Evolutionary conservation across 64 coral and sea anemone species (phyloP).

Genomic region (Porites lutea): DNA sequence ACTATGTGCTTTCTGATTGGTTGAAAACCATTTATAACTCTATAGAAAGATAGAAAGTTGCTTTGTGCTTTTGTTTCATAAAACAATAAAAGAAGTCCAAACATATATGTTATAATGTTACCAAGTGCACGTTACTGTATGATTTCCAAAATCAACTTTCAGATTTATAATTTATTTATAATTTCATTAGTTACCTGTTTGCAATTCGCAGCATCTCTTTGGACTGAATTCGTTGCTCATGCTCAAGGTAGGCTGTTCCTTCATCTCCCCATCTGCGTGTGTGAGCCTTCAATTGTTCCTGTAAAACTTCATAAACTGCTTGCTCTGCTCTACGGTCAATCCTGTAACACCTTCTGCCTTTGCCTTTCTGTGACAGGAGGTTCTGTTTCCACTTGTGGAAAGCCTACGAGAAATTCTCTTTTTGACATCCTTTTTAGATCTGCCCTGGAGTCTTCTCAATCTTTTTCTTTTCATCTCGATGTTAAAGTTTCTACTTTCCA

Average conservation of each 20-base stretch:
- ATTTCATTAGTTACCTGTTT: slow-evolving; percentile 35
- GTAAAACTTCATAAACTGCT: slow-evolving; percentile 54
- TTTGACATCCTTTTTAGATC: slow-evolving; percentile 10
- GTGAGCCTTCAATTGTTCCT: slow-evolving; percentile 43
- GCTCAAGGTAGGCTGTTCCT: slow-evolving; percentile 56
- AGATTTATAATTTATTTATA: slow-evolving; percentile 7
- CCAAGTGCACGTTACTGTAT: slow-evolving; percentile 11
- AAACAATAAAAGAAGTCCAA: slow-evolving; percentile 11
- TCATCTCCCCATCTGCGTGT: slow-evolving; percentile 51
- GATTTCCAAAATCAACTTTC: slow-evolving; percentile 11
- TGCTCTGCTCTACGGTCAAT: slow-evolving; percentile 58
- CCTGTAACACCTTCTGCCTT: slow-evolving; percentile 17
- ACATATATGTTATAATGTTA: slow-evolving; percentile 14
- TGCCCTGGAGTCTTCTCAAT: slow-evolving; percentile 13
- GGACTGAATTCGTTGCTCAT: slow-evolving; percentile 40
- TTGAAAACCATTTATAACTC: slow-evolving; percentile 10
- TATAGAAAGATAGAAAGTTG: slow-evolving; percentile 7
- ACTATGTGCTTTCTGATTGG: neutral
- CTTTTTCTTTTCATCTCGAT: slow-evolving; percentile 13
- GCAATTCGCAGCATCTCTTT: slow-evolving; percentile 64
- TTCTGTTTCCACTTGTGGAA: slow-evolving; percentile 52
- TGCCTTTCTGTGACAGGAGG: slow-evolving; percentile 45
- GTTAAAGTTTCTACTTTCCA: slow-evolving; percentile 28
- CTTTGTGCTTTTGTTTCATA: slow-evolving; percentile 11
- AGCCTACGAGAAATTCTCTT: slow-evolving; percentile 15